phyloP scores from a whole-genome alignment of 2,888 invertebrate genomes.

The Siphlonurus alternatus region DNA sequence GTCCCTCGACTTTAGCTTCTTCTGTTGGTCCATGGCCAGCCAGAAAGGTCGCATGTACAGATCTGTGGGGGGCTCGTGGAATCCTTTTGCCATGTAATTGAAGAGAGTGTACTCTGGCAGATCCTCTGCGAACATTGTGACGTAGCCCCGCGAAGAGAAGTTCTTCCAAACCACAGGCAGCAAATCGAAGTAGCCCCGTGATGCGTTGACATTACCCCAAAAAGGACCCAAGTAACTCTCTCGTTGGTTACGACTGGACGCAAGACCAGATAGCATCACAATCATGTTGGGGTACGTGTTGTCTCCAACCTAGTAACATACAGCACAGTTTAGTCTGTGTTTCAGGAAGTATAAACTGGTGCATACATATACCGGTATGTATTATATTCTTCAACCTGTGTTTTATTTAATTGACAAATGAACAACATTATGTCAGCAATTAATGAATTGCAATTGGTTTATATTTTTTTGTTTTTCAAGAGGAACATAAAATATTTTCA shows the following conservation, averaged over 20 bases:
- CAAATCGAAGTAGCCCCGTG: slow-evolving; percentile 18
- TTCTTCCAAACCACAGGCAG: slow-evolving; percentile 28
- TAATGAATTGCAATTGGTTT: too few species aligned
- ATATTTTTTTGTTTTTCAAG: too few species aligned
- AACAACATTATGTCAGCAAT: too few species aligned
- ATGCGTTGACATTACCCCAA: slow-evolving; percentile 24
- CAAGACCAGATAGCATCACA: slow-evolving; percentile 26
- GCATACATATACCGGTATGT: too few species aligned
- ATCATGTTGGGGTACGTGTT: slow-evolving; percentile 34
- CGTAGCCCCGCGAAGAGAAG: slow-evolving; percentile 23
- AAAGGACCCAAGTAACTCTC: slow-evolving; percentile 23
- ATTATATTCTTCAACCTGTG: too few species aligned
- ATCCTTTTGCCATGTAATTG: slow-evolving; percentile 16
- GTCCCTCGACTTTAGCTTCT: slow-evolving; percentile 18
- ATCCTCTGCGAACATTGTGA: slow-evolving; percentile 29
- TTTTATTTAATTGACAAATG: too few species aligned
- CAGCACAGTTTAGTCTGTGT: too few species aligned
- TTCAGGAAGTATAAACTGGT: too few species aligned
- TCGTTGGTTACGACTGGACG: not conserved
- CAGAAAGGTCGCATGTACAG: slow-evolving; percentile 16
- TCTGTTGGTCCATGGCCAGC: slow-evolving; percentile 21
- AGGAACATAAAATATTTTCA: too few species aligned
- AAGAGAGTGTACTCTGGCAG: slow-evolving; percentile 26
- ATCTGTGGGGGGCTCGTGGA: slow-evolving; percentile 7
- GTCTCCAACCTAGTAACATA: slow-evolving; percentile 26